Conservation (phyloP, 2,888 invertebrate genomes). For the Seira musarum region DNA sequence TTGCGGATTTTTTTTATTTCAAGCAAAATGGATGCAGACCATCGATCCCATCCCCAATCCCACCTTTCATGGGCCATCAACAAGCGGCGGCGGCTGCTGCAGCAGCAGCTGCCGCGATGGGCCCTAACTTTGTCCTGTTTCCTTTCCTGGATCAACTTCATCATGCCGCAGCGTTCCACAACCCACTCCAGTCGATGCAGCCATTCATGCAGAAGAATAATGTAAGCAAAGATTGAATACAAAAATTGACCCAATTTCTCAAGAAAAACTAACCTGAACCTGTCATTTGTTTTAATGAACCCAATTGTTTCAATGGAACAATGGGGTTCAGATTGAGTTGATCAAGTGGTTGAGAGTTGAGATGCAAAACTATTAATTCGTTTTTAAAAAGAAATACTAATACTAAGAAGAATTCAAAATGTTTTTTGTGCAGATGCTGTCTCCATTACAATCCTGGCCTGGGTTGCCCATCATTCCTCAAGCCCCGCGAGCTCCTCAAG, state of each 20-base stretch:
- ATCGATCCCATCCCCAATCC: slow-evolving; percentile 67
- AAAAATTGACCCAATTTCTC: too few relatives aligned
- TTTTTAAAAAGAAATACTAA: too few relatives aligned
- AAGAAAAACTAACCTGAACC: too few relatives aligned
- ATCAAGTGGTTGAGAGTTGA: too few relatives aligned
- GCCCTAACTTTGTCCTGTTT: slow-evolving; percentile 68
- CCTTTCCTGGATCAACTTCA: slow-evolving; percentile 69
- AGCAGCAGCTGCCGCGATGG: slow-evolving; percentile 66
- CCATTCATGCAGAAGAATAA: slow-evolving; percentile 69
- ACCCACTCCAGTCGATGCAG: slow-evolving; percentile 69
- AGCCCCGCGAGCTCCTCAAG: slow-evolving; percentile 64
- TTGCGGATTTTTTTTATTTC: slow-evolving; percentile 29
- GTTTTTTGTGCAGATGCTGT: slow-evolving; percentile 74
- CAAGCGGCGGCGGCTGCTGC: slow-evolving; percentile 64
- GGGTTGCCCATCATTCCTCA: slow-evolving; percentile 67
- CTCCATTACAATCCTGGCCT: slow-evolving; percentile 73
- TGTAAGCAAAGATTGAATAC: slow-evolving; percentile 53
- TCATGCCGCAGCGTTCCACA: slow-evolving; percentile 65
- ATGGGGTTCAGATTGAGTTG: too few relatives aligned
- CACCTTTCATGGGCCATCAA: slow-evolving; percentile 65
- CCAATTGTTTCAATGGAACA: too few relatives aligned
- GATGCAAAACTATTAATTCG: too few relatives aligned
- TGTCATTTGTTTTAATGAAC: too few relatives aligned
- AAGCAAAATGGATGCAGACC: slow-evolving; percentile 67
- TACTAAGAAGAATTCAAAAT: too few relatives aligned